Evolutionary conservation across 2,113 vertebrate species (phyloP).

Genomic region (human (Homo sapiens)): GRCh38 chr3:54257501-54258000

Average conservation of each 20-base stretch:
- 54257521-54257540: conserved; percentile 59
- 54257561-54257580: conserved; percentile 39
- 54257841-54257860: neutral
- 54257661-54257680: neutral
- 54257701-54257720: neutral
- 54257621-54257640: conserved; percentile 11
- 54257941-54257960: neutral
- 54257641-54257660: neutral
- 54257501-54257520: conserved; percentile 61
- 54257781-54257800: neutral
- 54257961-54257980: neutral
- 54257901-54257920: neutral
- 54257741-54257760: neutral
- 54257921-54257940: neutral
- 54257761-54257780: neutral
- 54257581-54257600: conserved; percentile 48
- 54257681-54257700: neutral
- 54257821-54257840: neutral
- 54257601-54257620: conserved; percentile 21
- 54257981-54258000: neutral
- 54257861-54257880: neutral
- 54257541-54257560: conserved; percentile 39
- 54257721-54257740: neutral
- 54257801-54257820: neutral
- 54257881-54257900: neutral